phyloP scores from a whole-genome alignment of 2,888 invertebrate species.

The Conus canariensis region DNA sequence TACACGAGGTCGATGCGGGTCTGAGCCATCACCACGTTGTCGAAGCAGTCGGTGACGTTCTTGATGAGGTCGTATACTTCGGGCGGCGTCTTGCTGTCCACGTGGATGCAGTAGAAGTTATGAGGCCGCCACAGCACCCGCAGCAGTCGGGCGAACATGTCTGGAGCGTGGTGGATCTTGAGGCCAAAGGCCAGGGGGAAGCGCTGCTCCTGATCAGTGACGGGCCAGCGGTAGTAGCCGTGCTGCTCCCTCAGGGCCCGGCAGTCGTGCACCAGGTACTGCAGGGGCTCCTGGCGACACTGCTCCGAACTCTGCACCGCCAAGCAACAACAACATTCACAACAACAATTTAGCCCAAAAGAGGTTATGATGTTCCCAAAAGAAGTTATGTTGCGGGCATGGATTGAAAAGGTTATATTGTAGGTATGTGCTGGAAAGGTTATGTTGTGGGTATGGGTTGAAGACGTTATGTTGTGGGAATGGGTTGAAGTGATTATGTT shows the following conservation, averaged over 20 bases:
- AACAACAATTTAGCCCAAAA: background rate
- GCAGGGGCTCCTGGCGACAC: conserved; percentile 5
- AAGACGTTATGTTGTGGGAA: no score
- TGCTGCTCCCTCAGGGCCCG: conserved; percentile 45
- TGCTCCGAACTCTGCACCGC: background rate
- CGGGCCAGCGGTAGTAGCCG: conserved; percentile 50
- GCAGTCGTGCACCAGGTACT: conserved; percentile 50
- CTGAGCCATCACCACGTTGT: conserved; percentile 67
- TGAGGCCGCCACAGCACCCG: conserved; percentile 71
- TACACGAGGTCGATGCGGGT: conserved; percentile 61
- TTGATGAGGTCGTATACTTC: conserved; percentile 55
- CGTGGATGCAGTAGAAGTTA: conserved; percentile 75
- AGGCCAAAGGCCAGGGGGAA: conserved; percentile 71
- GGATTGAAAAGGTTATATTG: no score
- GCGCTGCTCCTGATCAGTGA: conserved; percentile 55
- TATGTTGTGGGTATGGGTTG: no score
- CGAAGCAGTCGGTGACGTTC: conserved; percentile 60
- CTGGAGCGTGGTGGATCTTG: conserved; percentile 61
- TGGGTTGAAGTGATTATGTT: no score
- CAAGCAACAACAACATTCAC: no score
- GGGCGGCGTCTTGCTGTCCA: conserved; percentile 66
- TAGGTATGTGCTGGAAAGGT: no score
- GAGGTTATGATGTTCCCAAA: no score
- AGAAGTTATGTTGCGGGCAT: no score
- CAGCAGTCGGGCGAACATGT: conserved; percentile 68